phyloP scores from a whole-genome alignment of 2,888 invertebrate species.

The Allolobophora icterica region DNA sequence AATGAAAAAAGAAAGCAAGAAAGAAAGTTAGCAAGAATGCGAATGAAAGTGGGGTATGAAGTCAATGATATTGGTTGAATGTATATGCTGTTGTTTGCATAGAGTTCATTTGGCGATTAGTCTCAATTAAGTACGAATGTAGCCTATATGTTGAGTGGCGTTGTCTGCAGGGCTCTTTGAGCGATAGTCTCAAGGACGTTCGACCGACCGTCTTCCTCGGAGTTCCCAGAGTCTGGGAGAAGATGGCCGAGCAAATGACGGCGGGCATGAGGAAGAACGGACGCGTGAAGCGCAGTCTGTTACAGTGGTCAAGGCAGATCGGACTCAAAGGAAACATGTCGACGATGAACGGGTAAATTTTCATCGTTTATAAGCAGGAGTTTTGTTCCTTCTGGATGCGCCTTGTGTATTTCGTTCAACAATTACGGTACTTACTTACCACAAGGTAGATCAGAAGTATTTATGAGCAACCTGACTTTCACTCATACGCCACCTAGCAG shows the following conservation, averaged over 20 bases:
- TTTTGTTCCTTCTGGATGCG: neutral
- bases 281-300: neutral
- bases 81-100: too few relatives aligned
- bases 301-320: constrained; percentile 15
- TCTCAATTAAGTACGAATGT: too few relatives aligned
- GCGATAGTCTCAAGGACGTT: constrained; percentile 68
- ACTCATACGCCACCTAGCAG: neutral
- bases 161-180: constrained; percentile 65
- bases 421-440: too few relatives aligned
- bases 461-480: too few relatives aligned
- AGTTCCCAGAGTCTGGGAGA: constrained; percentile 91
- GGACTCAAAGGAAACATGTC: neutral
- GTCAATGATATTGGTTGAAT: too few relatives aligned
- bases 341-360: constrained; percentile 28
- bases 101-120: too few relatives aligned
- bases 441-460: too few relatives aligned
- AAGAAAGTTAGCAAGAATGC: too few relatives aligned
- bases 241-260: constrained; percentile 85
- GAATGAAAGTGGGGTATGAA: too few relatives aligned
- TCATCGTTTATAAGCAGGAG: neutral
- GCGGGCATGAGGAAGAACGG: neutral
- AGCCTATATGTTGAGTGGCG: too few relatives aligned
- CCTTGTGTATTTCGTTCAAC: too few relatives aligned
- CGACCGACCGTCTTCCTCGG: constrained; percentile 84
- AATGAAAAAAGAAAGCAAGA: too few relatives aligned